Evolutionary conservation across 2,888 invertebrate genomes (phyloP), one percentile per base, ranked within the genome.

Genomic region (Oscheius sp.): DNA sequence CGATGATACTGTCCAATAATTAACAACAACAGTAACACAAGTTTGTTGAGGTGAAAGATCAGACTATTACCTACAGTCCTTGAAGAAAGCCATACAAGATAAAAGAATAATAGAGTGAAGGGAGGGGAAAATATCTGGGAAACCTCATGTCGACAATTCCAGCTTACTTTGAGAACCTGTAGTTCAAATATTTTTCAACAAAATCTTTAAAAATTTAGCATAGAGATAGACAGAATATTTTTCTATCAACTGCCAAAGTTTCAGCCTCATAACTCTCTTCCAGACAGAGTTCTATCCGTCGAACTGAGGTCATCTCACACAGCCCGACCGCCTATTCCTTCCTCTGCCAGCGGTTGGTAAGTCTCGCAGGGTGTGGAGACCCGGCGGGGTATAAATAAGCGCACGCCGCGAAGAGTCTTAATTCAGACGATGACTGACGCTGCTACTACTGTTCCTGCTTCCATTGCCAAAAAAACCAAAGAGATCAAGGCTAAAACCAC

Each of bases 401-500:
- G 54, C 54, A 5, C 33, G 9, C 12, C 54, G 6, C 32, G 20
- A 9, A 9, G n/a, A 28, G 26, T 30, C 32, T 51, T 49, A 49
- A 32, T 20, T 28, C 12, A 14, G 32, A 51, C 32, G 9, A 54
- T 54, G 54, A n/a, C 54, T 36, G 63, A 50, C 24, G 49, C 38
- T 49, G 38, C 64, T 17, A 12, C 26, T 17, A 20, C 68, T 38
- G 41, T 24, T 26, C 41, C 68, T 12, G 28, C 47, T 26, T 33
- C 36, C 20, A 36, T 17, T 22, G 51, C 54, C 45, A 68, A 64
- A 64, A 47, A 45, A 36, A 33, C 36, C 65, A 69, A 59, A 30
- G 66, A 22, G 4, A 30, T 56, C 14, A 70, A 69, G 17, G 61
- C 49, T 17, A 64, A 63, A 45, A 50, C 64, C 47, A 22, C 36